Evolutionary conservation across 2,888 invertebrate species (phyloP).

Genomic region (Pammene fasciana): DNA sequence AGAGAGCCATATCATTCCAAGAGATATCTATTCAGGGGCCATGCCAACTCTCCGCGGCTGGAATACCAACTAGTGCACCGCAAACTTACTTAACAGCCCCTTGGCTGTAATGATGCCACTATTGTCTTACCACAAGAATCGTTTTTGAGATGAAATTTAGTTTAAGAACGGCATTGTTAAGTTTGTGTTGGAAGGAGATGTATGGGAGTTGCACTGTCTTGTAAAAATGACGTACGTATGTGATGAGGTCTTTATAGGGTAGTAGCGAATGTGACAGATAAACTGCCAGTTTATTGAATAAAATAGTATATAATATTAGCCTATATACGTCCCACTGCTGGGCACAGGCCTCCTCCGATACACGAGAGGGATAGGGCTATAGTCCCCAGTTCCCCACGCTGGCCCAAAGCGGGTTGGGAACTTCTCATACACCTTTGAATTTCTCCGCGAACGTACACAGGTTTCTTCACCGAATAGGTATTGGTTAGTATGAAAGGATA

Average conservation of each 20-base stretch:
- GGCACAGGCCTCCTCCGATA: too few species aligned
- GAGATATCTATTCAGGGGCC: conserved; percentile 78
- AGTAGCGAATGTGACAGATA: conserved; percentile 5
- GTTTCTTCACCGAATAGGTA: too few species aligned
- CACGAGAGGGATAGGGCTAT: too few species aligned
- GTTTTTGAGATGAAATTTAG: neutral
- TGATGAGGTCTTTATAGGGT: conserved; percentile 60
- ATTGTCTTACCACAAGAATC: neutral
- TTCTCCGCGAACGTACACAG: too few species aligned
- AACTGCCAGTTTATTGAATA: neutral
- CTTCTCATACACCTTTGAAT: too few species aligned
- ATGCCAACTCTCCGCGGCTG: conserved; percentile 70
- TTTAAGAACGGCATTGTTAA: neutral
- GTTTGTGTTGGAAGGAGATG: conserved; percentile 27
- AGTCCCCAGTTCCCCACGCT: too few species aligned
- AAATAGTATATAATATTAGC: too few species aligned
- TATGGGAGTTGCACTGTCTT: conserved; percentile 49
- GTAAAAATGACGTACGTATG: conserved; percentile 67
- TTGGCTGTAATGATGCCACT: neutral
- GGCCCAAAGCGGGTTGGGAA: too few species aligned
- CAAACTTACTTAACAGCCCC: conserved; percentile 43
- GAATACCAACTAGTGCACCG: conserved; percentile 61
- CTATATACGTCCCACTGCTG: too few species aligned
- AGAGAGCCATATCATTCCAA: conserved; percentile 76
- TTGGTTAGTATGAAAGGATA: too few species aligned